These are phyloP conservation scores for Drepanosiphum platanoidis DNA, from an alignment of 2,888 invertebrate species.

Conservation along the genomic window DNA sequence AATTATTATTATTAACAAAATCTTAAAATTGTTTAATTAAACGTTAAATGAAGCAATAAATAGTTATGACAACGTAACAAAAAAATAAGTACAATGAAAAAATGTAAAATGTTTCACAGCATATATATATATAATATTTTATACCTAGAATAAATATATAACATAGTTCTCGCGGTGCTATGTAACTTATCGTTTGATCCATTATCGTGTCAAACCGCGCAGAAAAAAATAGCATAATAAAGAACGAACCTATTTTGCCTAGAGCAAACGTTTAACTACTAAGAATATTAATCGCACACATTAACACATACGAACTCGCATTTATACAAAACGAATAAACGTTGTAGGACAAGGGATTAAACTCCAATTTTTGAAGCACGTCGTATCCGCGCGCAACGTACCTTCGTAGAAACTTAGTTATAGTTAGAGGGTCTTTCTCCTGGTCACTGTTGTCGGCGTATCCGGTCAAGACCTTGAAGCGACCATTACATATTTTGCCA, in stretches of 20 bases:
- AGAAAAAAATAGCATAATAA: no score
- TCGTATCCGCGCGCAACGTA: neutral
- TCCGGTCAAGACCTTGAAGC: constrained; percentile 28
- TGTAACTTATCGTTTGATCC: neutral
- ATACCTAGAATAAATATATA: no score
- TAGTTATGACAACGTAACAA: no score
- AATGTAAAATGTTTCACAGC: no score
- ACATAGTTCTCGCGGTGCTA: constrained; percentile 13
- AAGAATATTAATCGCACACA: no score
- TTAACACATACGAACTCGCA: neutral
- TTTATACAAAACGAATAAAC: neutral
- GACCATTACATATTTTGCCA: neutral
- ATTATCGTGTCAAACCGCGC: constrained; percentile 10
- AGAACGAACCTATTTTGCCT: neutral
- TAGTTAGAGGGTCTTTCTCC: constrained; percentile 2
- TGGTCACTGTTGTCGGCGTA: constrained; percentile 1
- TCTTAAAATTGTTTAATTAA: no score
- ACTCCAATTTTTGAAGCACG: neutral
- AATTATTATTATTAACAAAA: no score
- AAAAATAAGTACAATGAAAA: no score
- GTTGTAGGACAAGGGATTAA: neutral
- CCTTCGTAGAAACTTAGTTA: neutral
- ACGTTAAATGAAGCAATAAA: no score
- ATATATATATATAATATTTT: no score
- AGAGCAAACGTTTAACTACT: neutral